Evolutionary conservation across 2,888 invertebrate genomes (phyloP).

Genomic region (Pollenia labialis): DNA sequence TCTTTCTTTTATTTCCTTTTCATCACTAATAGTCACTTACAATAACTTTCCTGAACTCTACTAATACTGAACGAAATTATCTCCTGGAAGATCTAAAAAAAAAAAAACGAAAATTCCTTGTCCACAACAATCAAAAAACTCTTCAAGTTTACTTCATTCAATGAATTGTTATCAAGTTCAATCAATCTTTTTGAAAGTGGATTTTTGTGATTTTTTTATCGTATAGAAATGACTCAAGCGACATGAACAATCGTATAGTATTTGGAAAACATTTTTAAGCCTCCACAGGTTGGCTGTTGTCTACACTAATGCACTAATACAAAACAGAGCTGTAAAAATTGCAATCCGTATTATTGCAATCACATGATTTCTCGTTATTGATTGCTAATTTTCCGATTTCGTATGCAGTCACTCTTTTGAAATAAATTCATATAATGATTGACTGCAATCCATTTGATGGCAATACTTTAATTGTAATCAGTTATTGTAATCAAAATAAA

Average conservation of each 20-base stretch:
- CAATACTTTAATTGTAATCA: too few relatives aligned
- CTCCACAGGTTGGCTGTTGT: slow-evolving; percentile 66
- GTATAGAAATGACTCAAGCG: slow-evolving; percentile 41
- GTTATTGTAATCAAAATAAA: too few relatives aligned
- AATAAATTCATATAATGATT: too few relatives aligned
- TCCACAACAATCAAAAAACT: slow-evolving; percentile 34
- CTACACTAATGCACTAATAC: neutral
- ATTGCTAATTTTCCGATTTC: too few relatives aligned
- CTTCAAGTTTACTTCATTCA: slow-evolving; percentile 45
- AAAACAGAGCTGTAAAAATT: too few relatives aligned
- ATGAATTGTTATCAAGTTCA: slow-evolving; percentile 78
- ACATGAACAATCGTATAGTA: slow-evolving; percentile 78
- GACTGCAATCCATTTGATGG: too few relatives aligned
- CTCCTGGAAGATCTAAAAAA: slow-evolving; percentile 41
- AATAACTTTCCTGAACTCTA: slow-evolving; percentile 26
- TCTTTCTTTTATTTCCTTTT: slow-evolving; percentile 35
- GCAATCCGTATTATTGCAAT: too few relatives aligned
- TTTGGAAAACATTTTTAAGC: slow-evolving; percentile 75
- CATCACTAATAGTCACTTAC: slow-evolving; percentile 44
- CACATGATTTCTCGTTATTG: too few relatives aligned
- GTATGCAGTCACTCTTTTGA: too few relatives aligned
- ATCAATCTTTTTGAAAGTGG: slow-evolving; percentile 79
- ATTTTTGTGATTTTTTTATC: slow-evolving; percentile 75
- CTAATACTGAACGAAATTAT: slow-evolving; percentile 47
- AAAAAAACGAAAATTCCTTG: slow-evolving; percentile 36